These are phyloP conservation scores for Papilio aristodemus DNA, from an alignment of 1,140 invertebrate genomes.

Conservation along the genomic window DNA sequence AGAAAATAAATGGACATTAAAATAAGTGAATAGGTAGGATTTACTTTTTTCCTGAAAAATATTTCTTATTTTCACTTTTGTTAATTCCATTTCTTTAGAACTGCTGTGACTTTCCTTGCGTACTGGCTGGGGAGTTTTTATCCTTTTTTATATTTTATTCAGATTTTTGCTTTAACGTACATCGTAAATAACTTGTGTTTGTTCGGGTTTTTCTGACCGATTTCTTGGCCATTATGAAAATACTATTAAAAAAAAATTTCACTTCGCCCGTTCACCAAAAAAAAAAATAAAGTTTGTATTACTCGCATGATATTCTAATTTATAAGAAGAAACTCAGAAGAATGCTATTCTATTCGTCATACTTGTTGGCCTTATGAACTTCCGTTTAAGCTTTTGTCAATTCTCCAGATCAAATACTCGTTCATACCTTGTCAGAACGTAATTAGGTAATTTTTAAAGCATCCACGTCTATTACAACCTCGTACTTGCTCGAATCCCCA, in stretches of 20 bases:
- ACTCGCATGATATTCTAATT: too few species aligned
- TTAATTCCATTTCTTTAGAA: slow-evolving; percentile 9
- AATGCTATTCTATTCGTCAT: too few species aligned
- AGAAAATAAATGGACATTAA: background rate
- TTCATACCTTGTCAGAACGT: slow-evolving; percentile 37
- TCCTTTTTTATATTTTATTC: slow-evolving; percentile 36
- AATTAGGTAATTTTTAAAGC: slow-evolving; percentile 67
- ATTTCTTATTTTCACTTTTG: slow-evolving; percentile 27
- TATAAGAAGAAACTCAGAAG: too few species aligned
- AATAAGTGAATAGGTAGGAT: background rate
- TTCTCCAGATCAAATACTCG: slow-evolving; percentile 35
- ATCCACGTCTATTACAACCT: slow-evolving; percentile 74
- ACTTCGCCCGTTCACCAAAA: background rate
- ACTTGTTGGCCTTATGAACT: too few species aligned
- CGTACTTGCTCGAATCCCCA: slow-evolving; percentile 72
- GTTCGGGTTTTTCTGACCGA: background rate
- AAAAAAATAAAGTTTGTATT: slow-evolving; percentile 1
- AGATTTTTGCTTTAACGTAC: slow-evolving; percentile 18
- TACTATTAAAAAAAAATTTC: too few species aligned
- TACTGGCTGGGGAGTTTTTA: slow-evolving; percentile 38
- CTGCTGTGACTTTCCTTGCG: slow-evolving; percentile 17
- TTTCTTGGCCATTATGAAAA: background rate
- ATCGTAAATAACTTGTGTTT: background rate
- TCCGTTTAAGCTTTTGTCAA: too few species aligned
- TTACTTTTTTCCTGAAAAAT: slow-evolving; percentile 11